Evolutionary conservation across 1,140 invertebrate species (phyloP), one percentile per base, ranked within the genome.

Genomic region (Drosophila melanica): DNA sequence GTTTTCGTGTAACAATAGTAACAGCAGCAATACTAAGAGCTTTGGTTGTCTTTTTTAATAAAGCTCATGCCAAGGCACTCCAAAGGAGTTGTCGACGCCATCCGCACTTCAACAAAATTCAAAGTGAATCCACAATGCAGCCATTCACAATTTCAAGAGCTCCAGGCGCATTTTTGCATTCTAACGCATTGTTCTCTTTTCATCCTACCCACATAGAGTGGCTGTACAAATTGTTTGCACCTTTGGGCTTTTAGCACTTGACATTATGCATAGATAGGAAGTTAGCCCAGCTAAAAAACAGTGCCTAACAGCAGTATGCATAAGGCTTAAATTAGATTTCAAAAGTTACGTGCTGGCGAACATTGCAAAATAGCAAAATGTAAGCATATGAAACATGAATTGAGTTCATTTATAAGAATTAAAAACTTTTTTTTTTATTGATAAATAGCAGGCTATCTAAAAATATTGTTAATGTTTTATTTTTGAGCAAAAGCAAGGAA

Each of bases 11-110:
- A 63, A 42, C 20, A 23, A 48, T 37, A n/a, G 16, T 37, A 68
- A 35, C 51, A 47, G 16, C 42, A 54, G 27, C 20, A 51, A 39
- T 23, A 11, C 3, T 16, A 27, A 45, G 6, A 33, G 20, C 16
- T 55, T 35, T 37, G 16, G 18, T 47, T 23, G 30, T 64, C 73
- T 50, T 51, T 76, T 76, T 72, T 64, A 84, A 85, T 84, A 73
- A 72, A 62, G 80, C 57, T 30, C 62, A 58, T 76, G 77, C 76
- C 78, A 75, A 79, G 48, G 65, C 76, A 64, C 80, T 79, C 48
- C 48, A 50, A 63, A 35, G 65, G 51, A 80, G 53, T 47, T 57
- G 68, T 51, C 44, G 62, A 63, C 66, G 58, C 41, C 41, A 53
- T 14, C 14, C 37, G 20, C 44, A 37, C 16, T 30, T 60, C 67